Conservation (phyloP, 2,113 vertebrate species). For the Sinocyclocheilus rhinocerous region DNA sequence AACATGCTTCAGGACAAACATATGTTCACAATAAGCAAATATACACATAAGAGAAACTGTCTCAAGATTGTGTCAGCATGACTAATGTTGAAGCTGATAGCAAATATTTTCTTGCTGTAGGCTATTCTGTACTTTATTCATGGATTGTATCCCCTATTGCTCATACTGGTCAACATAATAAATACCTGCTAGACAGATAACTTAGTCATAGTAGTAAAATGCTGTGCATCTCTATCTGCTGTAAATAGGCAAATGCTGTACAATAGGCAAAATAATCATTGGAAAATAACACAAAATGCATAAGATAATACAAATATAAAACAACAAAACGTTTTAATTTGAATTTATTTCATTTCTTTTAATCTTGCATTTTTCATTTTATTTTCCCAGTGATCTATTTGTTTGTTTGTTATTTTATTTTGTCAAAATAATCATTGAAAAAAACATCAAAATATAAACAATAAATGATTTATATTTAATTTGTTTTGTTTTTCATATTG, state of each 20-base stretch:
- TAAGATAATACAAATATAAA: not conserved
- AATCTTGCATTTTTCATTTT: not conserved
- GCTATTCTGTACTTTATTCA: not conserved
- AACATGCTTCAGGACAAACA: constrained; percentile 24
- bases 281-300: not conserved
- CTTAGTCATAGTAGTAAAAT: not conserved
- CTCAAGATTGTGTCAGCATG: not conserved
- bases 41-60: not conserved
- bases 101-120: not conserved
- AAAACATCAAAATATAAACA: not conserved
- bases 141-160: not conserved
- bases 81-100: not conserved
- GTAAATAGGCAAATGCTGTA: too few relatives aligned
- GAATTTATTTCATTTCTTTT: not conserved
- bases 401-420: too few relatives aligned
- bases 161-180: not conserved
- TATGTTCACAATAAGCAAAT: not conserved
- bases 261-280: not conserved
- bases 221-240: not conserved
- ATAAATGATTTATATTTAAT: not conserved
- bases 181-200: not conserved
- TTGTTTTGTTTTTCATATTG: not conserved
- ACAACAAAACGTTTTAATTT: too few relatives aligned
- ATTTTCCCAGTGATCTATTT: too few relatives aligned
- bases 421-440: too few relatives aligned